Percentiles rank a stretch among this genome's conserved stretches.
phyloP scores from a whole-genome alignment of 2,113 vertebrate genomes.

The Podarcis muralis region DNA sequence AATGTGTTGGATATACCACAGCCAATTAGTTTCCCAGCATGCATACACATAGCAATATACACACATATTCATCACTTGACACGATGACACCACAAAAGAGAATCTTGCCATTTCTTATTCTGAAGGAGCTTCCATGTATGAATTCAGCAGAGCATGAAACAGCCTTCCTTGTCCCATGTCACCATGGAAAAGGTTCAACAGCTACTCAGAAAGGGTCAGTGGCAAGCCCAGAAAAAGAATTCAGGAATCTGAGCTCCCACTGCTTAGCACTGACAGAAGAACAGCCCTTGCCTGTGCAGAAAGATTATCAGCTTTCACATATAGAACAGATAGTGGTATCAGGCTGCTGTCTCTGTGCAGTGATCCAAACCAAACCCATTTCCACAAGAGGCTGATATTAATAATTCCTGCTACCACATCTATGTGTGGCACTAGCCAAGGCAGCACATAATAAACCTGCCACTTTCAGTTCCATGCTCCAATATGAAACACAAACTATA shows the following conservation, averaged over 20 bases:
- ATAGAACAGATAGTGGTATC: neutral
- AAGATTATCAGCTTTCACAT: neutral
- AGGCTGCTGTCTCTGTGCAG: neutral
- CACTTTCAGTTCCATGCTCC: neutral
- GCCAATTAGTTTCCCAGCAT: neutral
- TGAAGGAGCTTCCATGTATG: neutral
- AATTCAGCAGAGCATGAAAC: neutral
- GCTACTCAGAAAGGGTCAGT: neutral
- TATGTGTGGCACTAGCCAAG: neutral
- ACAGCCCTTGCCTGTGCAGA: neutral
- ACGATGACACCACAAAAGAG: neutral
- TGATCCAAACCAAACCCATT: constrained; percentile 18
- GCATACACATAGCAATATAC: neutral
- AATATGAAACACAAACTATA: neutral
- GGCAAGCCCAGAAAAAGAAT: neutral
- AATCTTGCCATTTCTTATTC: neutral
- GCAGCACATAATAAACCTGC: neutral
- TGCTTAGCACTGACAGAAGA: neutral
- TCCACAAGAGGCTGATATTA: constrained; percentile 19
- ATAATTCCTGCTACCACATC: neutral
- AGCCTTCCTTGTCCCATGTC: neutral
- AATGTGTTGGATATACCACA: neutral
- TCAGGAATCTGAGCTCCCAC: neutral
- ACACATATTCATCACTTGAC: neutral
- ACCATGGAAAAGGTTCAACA: neutral